Evolutionary conservation across 2,888 invertebrate genomes (phyloP).

Genomic region (Macrophya alboannulata): DNA sequence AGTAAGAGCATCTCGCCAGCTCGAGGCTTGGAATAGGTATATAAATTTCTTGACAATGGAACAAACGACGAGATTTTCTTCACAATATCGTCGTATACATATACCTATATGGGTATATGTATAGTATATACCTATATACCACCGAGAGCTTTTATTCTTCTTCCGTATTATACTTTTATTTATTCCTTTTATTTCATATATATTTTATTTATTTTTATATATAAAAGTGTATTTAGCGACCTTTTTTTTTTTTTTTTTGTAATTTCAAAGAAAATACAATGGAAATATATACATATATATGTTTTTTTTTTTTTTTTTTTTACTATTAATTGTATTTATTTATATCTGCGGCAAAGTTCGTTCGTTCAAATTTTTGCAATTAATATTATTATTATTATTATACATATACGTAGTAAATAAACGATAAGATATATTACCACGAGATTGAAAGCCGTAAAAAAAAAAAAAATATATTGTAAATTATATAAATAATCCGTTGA

Average conservation of each 20-base stretch:
- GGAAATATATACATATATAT: not conserved
- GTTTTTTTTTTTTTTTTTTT: too few species aligned
- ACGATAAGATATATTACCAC: not conserved
- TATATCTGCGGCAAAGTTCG: not conserved
- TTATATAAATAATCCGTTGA: not conserved
- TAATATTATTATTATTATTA: not conserved
- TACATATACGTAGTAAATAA: not conserved
- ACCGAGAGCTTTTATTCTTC: not conserved
- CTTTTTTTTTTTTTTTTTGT: not conserved
- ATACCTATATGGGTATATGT: not conserved
- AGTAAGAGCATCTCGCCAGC: not conserved
- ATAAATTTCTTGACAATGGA: slow-evolving; percentile 15
- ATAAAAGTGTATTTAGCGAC: not conserved
- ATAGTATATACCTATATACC: not conserved
- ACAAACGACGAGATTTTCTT: not conserved
- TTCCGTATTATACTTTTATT: not conserved
- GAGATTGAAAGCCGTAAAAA: not conserved
- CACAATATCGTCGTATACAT: not conserved
- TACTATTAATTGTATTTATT: too few species aligned
- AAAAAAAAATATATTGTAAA: not conserved
- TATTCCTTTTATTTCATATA: not conserved
- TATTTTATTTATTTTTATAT: not conserved
- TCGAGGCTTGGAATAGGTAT: not conserved
- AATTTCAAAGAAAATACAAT: not conserved
- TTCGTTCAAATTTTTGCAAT: not conserved